These are phyloP conservation scores for Daktulosphaira vitifoliae DNA, from an alignment of 1,140 invertebrate genomes.

Conservation along the genomic window DNA sequence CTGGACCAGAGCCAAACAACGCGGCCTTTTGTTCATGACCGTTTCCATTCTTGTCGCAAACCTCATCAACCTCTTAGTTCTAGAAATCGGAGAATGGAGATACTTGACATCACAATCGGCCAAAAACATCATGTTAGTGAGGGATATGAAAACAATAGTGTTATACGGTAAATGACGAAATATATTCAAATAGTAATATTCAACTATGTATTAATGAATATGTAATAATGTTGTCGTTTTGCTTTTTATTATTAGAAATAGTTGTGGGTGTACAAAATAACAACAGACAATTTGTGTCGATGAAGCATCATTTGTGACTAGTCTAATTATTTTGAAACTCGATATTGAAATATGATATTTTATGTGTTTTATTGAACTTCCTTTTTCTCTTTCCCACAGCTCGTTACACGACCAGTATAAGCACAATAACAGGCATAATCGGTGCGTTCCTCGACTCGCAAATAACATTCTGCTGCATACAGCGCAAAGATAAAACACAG, in stretches of 20 bases:
- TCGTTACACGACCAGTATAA: slow-evolving; percentile 42
- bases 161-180: slow-evolving; percentile 44
- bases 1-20: slow-evolving; percentile 43
- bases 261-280: too few relatives aligned
- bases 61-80: slow-evolving; percentile 44
- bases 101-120: slow-evolving; percentile 43
- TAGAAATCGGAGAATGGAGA: slow-evolving; percentile 44
- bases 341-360: too few relatives aligned
- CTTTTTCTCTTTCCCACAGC: slow-evolving; percentile 16
- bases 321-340: too few relatives aligned
- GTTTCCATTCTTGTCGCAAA: slow-evolving; percentile 45
- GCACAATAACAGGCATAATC: slow-evolving; percentile 43
- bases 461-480: slow-evolving; percentile 47
- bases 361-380: too few relatives aligned
- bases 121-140: slow-evolving; percentile 41
- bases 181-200: too few relatives aligned
- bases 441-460: slow-evolving; percentile 47
- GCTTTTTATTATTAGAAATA: too few relatives aligned
- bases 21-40: slow-evolving; percentile 45
- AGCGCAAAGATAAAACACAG: slow-evolving; percentile 35
- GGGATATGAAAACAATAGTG: slow-evolving; percentile 42
- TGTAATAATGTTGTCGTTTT: too few relatives aligned
- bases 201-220: too few relatives aligned
- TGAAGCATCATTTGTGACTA: too few relatives aligned
- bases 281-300: too few relatives aligned